Base-by-base conservation (phyloP, 2,113 vertebrate genomes). In the Dinomys branickii region DNA sequence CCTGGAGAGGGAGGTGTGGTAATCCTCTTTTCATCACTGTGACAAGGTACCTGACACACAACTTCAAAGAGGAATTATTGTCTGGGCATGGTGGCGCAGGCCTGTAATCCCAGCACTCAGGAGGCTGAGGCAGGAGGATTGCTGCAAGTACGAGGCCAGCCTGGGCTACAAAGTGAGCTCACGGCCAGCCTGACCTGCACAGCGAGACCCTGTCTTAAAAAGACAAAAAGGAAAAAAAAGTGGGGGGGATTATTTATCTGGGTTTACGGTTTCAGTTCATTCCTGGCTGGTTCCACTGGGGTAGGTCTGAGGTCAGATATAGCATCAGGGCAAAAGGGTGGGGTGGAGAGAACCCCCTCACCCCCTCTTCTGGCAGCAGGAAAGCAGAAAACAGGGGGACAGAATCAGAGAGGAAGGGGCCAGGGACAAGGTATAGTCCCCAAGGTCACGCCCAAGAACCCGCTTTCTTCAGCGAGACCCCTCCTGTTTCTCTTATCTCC, bases 1-100 rank as follows among this genome's bases (percentile, higher is more conserved):
- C 0, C 50, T 0, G 1, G 0, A 5, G 33, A 8, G 10, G 59
- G 81, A 17, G 44, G 58, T 5, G 44, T 47, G 73, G 24, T 77
- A 30, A 77, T 28, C 71, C 26, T 75, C 71, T 75, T 75, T 12
- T 75, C 71, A 44, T 75, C 73, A 47, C 28, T 47, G 44, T 77
- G 73, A 77, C 41, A 47, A 50, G 50, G 28, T 28, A 77, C 14
- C 73, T 47, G 73, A 30, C 44, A 77, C 13, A 50, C 13, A 28
- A 77, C 14, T 7, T 77, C 47, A 77, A 77, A 47, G 41, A 50
- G 10, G 24, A 47, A 73, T 13, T 26, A 50, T 50, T 50, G 47
- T 5, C 47, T 50, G 47, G 47, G 47, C 47, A 9, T 50, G 47
- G 47, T 50, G 47, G 47, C 47, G 47, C 47, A 50, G 5, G 9